phyloP scores from a whole-genome alignment of 2,888 invertebrate species.

The Cyaniris semiargus region DNA sequence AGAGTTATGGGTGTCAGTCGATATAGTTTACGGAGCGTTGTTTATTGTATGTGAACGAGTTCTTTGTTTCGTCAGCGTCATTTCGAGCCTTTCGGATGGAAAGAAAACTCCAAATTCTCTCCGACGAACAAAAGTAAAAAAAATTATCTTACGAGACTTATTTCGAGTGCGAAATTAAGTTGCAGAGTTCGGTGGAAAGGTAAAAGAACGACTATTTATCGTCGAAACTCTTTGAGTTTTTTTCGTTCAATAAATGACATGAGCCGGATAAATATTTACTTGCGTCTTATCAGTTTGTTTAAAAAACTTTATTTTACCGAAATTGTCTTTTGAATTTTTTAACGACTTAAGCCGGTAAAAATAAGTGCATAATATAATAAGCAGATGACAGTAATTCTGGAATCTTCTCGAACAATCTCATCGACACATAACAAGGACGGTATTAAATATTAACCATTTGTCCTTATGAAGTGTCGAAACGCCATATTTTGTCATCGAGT shows the following conservation, averaged over 20 bases:
- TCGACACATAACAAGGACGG: neutral
- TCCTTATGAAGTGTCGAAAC: conserved; percentile 13
- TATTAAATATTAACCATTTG: neutral
- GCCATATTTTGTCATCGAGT: conserved; percentile 17
- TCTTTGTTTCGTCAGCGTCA: conserved; percentile 58
- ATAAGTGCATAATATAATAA: too few relatives aligned
- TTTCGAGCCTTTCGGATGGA: conserved; percentile 40
- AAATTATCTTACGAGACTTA: conserved; percentile 39
- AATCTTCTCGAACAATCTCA: neutral
- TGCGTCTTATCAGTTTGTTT: neutral
- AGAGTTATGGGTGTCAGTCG: conserved; percentile 60
- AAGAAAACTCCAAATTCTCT: conserved; percentile 40
- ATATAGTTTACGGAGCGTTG: conserved; percentile 62
- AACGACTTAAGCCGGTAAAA: too few relatives aligned
- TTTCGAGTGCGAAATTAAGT: conserved; percentile 37
- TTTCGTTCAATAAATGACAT: neutral
- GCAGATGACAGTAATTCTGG: neutral
- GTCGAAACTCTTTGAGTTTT: conserved; percentile 1
- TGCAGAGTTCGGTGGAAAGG: conserved; percentile 33
- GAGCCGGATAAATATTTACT: neutral
- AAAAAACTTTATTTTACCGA: neutral
- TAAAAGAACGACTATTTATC: neutral
- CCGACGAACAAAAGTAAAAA: conserved; percentile 41
- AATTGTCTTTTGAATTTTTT: too few relatives aligned
- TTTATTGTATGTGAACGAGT: conserved; percentile 62